Base-by-base conservation (phyloP, 2,797 vertebrate genomes). In the Acomys russatus region DNA sequence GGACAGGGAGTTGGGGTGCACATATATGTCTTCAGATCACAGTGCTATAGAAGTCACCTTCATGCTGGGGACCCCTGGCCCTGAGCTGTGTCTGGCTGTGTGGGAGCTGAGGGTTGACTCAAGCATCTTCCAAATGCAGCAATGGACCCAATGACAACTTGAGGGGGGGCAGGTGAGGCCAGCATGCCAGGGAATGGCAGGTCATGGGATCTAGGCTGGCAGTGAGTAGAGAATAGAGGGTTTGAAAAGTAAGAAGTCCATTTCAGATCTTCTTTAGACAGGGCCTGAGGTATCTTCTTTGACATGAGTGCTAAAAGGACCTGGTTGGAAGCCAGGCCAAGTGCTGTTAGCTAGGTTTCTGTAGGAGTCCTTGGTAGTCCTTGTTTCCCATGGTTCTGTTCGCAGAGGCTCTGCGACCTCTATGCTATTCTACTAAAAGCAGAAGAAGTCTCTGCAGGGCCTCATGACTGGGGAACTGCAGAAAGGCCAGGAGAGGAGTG, bases 11-110 rank as follows among this genome's bases (percentile, higher is more conserved):
- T 4, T 28, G 44, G 64, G n/a, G 4, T 28, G 64, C 30, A 2
- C 25, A 61, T 68, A 30, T 74, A 17, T 35, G 12, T 66, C 38
- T 63, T 28, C 63, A 8, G 7, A 0, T 51, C 59, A 38, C 0
- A 2, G 79, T 3, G 0, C 23, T 38, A 6, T 3, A 0, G 78
- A 68, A 6, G 30, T 11, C 59, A 6, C 3, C 51, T 64, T 20
- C 1, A 2, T 0, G 1, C 63, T 15, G 17, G 51, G 12, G 8
- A 20, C 44, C 3, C 7, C 4, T 1, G 54, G 23, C 63, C 54
- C 44, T 1, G 28, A n/a, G 49, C n/a, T 3, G 5, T 12, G 28
- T 54, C 14, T 3, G 3, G 17, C 35, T 4, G 4, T 17, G 51
- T 9, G 3, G 84, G 38, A 30, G n/a, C 80, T 70, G 63, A 44